phyloP scores from a whole-genome alignment of 2,888 invertebrate species.

The Lasioglossum lativentre region DNA sequence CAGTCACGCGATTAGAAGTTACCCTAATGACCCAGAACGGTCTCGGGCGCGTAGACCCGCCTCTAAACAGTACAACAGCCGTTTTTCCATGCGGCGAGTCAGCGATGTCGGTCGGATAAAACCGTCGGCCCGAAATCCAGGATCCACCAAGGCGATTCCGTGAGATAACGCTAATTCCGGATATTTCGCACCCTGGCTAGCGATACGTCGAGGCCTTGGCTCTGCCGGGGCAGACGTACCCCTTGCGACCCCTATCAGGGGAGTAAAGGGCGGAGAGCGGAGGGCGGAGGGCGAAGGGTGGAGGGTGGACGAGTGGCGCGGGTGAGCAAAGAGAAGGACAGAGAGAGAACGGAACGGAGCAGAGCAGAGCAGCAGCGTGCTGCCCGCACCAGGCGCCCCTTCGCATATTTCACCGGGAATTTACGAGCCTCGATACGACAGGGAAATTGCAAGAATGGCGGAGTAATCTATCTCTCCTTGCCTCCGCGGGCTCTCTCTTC shows the following conservation, averaged over 20 bases:
- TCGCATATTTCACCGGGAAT: constrained; percentile 93
- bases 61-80: constrained; percentile 30
- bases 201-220: constrained; percentile 66
- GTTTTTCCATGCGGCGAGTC: constrained; percentile 36
- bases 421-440: constrained; percentile 96
- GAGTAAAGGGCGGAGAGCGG: constrained; percentile 77
- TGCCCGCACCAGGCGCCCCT: constrained; percentile 85
- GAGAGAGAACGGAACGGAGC: constrained; percentile 65
- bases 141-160: constrained; percentile 63
- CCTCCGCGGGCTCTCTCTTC: constrained; percentile 81
- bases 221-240: constrained; percentile 76
- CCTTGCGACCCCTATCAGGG: constrained; percentile 80
- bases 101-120: constrained; percentile 58
- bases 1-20: constrained; percentile 5
- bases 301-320: constrained; percentile 76
- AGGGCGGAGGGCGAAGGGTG: too few relatives aligned
- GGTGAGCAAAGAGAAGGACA: constrained; percentile 64
- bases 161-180: constrained; percentile 79
- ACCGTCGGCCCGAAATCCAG: constrained; percentile 51
- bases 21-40: constrained; percentile 6
- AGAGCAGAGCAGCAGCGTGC: constrained; percentile 82
- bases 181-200: constrained; percentile 75
- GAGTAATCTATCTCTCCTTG: constrained; percentile 92
- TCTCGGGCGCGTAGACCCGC: neutral
- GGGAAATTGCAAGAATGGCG: constrained; percentile 97